Base-by-base conservation (phyloP, 1,140 invertebrate genomes). In the Drosophila grimshawi region DNA sequence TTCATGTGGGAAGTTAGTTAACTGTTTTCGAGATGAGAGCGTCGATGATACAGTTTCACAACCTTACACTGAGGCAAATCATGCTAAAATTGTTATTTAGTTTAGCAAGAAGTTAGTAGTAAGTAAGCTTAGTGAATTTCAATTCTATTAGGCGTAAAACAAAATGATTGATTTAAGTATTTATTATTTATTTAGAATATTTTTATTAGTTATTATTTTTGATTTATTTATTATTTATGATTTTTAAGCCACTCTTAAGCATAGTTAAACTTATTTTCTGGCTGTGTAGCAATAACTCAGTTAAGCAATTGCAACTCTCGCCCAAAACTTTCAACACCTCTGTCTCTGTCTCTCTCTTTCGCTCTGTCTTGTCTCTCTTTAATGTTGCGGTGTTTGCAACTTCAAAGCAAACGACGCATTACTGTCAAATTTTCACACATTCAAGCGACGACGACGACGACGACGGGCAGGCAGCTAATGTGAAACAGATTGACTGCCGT, bases 371-470 rank as follows among this genome's bases (percentile, higher is more conserved):
- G 19, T 19, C 46, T 43, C 39, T 4, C 10, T 4, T n/a, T n/a
- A n/a, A 3, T n/a, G 29, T 4, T 35, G 11, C 55, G 56, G 71
- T 37, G 10, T 6, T 78, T 63, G 69, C 68, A 75, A 83, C 77
- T 75, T 89, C 83, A 83, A 88, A 83, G 77, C 59, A 61, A 75
- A 63, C 61, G 62, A 56, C 41, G 73, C 65, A 78, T 86, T 86
- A 86, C 81, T 78, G 81, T 85, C 73, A 76, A 88, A 88, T 88
- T 80, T 83, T 86, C 85, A 86, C 72, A 82, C 83, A 81, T 85
- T 85, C 61, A 73, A 64, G 59, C 73, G 62, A 57, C 19, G 30
- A 19, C 39, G 35, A 46, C 6, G 41, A 29, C 71, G 45, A 63
- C 78, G 64, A 70, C 63, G 52, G 32, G 45, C 32, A 30, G 33